Evolutionary conservation across 2,888 invertebrate species (phyloP), one percentile per base, ranked within the genome.

Genomic region (Meteorus cinctellus): DNA sequence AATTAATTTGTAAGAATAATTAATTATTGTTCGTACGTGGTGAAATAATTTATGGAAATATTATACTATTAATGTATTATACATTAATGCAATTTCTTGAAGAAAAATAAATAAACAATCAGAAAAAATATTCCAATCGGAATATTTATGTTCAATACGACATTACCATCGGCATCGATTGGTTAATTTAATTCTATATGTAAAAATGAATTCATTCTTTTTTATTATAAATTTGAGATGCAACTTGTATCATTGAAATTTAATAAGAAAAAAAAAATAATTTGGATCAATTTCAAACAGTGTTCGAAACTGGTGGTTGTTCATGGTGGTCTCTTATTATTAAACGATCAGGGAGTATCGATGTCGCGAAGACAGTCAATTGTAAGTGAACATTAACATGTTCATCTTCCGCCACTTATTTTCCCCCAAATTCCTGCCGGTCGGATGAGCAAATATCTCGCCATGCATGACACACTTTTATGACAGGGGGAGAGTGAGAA

Each of bases 261-360:
- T 41, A 76, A 41, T 55, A 48, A 67, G 65, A 77, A 63, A 59
- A 67, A 68, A 29, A 59, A 27, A 59, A 29, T 41, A 59, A 29
- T 41, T 55, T 66, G 78, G 80, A 80, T 80, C 78, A 74, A 80
- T 80, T 80, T 78, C 80, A 77, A 78, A 75, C 74, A 75, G 80
- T 77, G 78, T 78, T 74, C 71, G 80, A 45, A 14, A 14, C 14
- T 45, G 10, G 45, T 3, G 45, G 77, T 78, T 75, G 77, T 80
- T 78, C 77, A 75, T 41, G 68, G 31, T 8, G 51, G 55, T 69
- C 34, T 55, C 59, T n/a, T 34, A 45, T 45, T 45, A 45, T 45
- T 14, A 31, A 27, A 34, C n/a, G 59, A n/a, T 69, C 55, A 34
- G 59, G 69, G 51, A 45, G 45, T 69, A 55, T 55, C 59, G 51